phyloP scores from a whole-genome alignment of 2,113 vertebrate species.

The Nesoenas mayeri region DNA sequence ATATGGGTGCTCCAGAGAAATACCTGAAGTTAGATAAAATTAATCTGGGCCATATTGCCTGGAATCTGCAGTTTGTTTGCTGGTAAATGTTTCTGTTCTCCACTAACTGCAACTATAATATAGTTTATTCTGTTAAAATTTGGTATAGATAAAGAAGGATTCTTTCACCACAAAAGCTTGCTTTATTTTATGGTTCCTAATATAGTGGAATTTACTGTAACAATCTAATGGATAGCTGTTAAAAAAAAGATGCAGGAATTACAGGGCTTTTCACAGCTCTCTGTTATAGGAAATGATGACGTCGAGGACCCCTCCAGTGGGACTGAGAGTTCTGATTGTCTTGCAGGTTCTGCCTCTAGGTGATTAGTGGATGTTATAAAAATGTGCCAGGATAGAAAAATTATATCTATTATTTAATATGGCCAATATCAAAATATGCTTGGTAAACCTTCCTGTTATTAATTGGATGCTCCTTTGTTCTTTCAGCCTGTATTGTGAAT shows the following conservation, averaged over 20 bases:
- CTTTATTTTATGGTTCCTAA: constrained; percentile 11
- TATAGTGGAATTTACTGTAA: constrained; percentile 5
- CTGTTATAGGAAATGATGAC: not conserved
- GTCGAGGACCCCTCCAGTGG: not conserved
- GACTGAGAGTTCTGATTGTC: not conserved
- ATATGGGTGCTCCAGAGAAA: not conserved
- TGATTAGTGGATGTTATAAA: constrained; percentile 8
- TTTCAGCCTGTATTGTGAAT: constrained; percentile 60
- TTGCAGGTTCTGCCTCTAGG: not conserved
- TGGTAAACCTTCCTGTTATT: not conserved
- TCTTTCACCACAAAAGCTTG: not conserved
- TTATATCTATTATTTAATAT: not conserved
- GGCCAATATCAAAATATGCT: not conserved
- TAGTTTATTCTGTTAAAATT: not conserved
- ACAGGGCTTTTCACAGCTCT: constrained; percentile 2
- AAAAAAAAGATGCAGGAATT: constrained; percentile 13
- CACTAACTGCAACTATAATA: not conserved
- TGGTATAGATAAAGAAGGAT: not conserved
- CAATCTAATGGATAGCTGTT: constrained; percentile 17
- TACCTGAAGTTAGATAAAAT: not conserved
- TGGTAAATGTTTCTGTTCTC: not conserved
- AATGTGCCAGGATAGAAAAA: constrained; percentile 1
- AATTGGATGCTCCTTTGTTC: not conserved
- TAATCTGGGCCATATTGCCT: not conserved
- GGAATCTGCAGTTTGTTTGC: not conserved